Conservation (phyloP, 2,113 vertebrate species). For the Tragelaphus scriptus region DNA sequence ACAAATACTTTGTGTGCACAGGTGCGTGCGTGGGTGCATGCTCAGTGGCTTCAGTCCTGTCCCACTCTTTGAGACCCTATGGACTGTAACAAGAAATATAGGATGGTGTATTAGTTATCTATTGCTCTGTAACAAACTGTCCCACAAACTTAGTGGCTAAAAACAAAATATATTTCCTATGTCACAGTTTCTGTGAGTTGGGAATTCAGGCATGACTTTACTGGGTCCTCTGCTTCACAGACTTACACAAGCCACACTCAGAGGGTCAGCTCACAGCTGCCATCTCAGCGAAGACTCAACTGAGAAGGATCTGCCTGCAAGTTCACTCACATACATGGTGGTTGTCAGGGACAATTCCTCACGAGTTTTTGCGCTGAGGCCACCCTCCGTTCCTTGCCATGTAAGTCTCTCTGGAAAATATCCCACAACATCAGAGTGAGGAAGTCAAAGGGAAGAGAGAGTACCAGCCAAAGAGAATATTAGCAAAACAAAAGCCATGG, state of each 20-base stretch:
- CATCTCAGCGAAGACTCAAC: background rate
- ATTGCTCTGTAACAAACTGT: background rate
- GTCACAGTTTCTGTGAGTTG: background rate
- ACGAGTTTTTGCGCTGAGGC: background rate
- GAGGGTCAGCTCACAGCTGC: background rate
- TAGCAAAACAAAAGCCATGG: background rate
- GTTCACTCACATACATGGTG: background rate
- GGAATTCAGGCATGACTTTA: background rate
- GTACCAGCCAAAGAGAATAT: background rate
- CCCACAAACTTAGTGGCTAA: background rate
- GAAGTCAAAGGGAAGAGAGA: background rate
- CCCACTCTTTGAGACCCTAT: background rate
- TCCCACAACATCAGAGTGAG: background rate
- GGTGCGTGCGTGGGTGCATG: background rate
- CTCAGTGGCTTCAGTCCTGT: background rate
- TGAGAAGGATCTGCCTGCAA: background rate
- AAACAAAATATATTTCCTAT: background rate
- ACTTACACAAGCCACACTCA: background rate
- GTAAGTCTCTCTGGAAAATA: background rate
- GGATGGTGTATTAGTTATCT: background rate
- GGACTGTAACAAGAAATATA: background rate
- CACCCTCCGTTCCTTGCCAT: background rate
- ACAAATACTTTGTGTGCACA: background rate
- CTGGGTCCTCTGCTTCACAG: background rate
- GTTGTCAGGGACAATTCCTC: background rate